Conservation (phyloP, 1,140 invertebrate genomes). For the Bombyx mori region ASM3026992v2 NC_085109.1:5076501-5077000, state of each 20-base stretch:
- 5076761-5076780: slow-evolving; percentile 71
- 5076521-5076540: slow-evolving; percentile 61
- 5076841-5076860: slow-evolving; percentile 51
- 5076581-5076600: slow-evolving; percentile 26
- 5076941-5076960: neutral
- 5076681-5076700: slow-evolving; percentile 72
- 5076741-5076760: slow-evolving; percentile 62
- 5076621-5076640: neutral
- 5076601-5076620: neutral
- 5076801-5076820: slow-evolving; percentile 46
- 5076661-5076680: slow-evolving; percentile 56
- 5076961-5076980: neutral
- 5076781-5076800: slow-evolving; percentile 53
- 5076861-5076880: slow-evolving; percentile 49
- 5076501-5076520: slow-evolving; percentile 78
- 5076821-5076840: slow-evolving; percentile 53
- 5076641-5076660: slow-evolving; percentile 1
- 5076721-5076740: slow-evolving; percentile 75
- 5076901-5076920: too few species aligned
- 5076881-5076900: too few species aligned
- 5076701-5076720: slow-evolving; percentile 76
- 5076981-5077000: slow-evolving; percentile 44
- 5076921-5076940: neutral
- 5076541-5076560: slow-evolving; percentile 65
- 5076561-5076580: slow-evolving; percentile 45